Percentiles rank a stretch among this genome's conserved stretches.
Evolutionary conservation across 1,140 invertebrate species (phyloP).

Genomic region (Halictus rubicundus): DNA sequence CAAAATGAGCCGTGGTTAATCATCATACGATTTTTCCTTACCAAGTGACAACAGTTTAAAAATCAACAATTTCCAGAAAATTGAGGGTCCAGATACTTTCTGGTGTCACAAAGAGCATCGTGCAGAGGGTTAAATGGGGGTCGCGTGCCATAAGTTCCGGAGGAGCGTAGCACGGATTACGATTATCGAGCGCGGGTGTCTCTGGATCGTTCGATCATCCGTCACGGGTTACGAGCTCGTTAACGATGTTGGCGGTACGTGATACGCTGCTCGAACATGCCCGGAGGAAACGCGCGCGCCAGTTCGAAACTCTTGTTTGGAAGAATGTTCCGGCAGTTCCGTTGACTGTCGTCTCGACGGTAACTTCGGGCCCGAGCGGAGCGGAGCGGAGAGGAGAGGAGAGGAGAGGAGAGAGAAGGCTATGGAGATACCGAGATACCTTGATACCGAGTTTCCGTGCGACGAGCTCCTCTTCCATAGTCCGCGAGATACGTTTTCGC

Average conservation of each 20-base stretch:
- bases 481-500: no score
- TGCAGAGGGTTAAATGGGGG: no score
- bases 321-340: not conserved
- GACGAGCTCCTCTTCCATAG: no score
- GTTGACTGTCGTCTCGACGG: not conserved
- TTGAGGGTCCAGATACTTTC: no score
- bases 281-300: not conserved
- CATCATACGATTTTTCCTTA: no score
- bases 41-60: no score
- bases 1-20: no score
- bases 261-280: not conserved
- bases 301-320: not conserved
- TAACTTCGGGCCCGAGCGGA: no score
- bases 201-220: constrained; percentile 7
- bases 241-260: constrained; percentile 1
- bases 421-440: not conserved
- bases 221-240: not conserved
- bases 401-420: not conserved
- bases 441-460: not conserved
- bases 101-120: no score
- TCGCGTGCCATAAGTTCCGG: not conserved
- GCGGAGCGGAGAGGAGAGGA: not conserved
- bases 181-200: not conserved
- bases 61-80: no score
- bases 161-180: no score